These are phyloP conservation scores for Valencia hispanica DNA, from an alignment of 2,797 vertebrate species.

Conservation along the genomic window DNA sequence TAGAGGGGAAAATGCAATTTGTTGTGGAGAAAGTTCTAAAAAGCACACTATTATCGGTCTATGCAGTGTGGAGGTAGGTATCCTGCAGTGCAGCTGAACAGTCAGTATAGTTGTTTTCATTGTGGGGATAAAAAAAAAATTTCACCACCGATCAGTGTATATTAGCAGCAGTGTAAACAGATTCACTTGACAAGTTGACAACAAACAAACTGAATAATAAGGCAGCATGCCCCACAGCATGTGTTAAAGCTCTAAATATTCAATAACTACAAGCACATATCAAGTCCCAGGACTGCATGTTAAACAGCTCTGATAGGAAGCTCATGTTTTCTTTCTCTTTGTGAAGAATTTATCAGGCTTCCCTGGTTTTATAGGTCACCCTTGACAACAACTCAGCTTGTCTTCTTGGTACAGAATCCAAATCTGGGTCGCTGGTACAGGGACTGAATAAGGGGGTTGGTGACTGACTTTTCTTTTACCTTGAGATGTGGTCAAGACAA, in stretches of 20 bases:
- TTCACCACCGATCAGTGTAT: constrained; percentile 24
- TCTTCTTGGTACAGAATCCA: constrained; percentile 62
- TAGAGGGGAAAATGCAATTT: constrained; percentile 19
- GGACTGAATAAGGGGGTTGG: constrained; percentile 62
- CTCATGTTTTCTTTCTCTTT: constrained; percentile 60
- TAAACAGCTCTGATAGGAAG: constrained; percentile 60
- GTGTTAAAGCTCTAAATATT: constrained; percentile 74
- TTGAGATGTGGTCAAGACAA: constrained; percentile 60
- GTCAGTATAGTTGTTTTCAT: background rate
- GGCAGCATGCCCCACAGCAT: constrained; percentile 58
- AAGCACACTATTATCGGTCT: constrained; percentile 20
- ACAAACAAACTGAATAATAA: constrained; percentile 77
- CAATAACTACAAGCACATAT: constrained; percentile 60
- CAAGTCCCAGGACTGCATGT: constrained; percentile 67
- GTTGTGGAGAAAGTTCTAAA: constrained; percentile 8
- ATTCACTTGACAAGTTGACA: constrained; percentile 47
- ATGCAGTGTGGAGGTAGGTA: constrained; percentile 7
- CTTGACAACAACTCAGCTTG: constrained; percentile 71
- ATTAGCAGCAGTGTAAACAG: constrained; percentile 33
- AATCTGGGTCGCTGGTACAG: constrained; percentile 75
- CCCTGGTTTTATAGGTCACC: constrained; percentile 82
- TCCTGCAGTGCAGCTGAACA: background rate
- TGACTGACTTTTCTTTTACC: constrained; percentile 71
- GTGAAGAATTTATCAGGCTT: constrained; percentile 77
- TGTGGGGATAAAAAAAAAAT: background rate